These are phyloP conservation scores for Sprattus sprattus DNA, from an alignment of 2,113 vertebrate genomes.

Conservation along the genomic window DNA sequence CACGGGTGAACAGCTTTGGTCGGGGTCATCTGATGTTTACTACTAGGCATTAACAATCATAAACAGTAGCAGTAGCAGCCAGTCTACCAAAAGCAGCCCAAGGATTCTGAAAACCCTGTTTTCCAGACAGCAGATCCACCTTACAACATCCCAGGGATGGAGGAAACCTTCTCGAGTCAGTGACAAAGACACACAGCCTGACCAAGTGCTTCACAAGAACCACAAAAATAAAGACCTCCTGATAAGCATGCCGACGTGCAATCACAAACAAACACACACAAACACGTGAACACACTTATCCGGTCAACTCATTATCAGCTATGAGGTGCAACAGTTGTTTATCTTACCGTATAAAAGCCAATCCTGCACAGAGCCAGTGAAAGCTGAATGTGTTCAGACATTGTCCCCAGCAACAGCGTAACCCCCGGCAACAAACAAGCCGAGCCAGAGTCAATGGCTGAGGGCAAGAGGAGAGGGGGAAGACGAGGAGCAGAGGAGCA, in stretches of 20 bases:
- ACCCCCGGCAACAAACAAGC: slow-evolving; percentile 73
- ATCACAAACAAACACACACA: neutral
- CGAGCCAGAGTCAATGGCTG: slow-evolving; percentile 64
- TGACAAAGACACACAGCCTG: neutral
- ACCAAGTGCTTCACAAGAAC: neutral
- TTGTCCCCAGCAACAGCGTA: slow-evolving; percentile 73
- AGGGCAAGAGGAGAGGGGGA: slow-evolving; percentile 30
- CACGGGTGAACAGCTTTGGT: neutral
- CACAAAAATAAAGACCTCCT: neutral
- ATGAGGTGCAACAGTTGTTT: neutral
- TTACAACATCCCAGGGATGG: neutral
- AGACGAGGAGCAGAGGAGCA: neutral
- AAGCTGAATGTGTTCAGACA: slow-evolving; percentile 90
- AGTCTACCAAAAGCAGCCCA: neutral
- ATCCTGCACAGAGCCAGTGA: slow-evolving; percentile 88
- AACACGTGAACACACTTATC: slow-evolving; percentile 10
- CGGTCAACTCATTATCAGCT: neutral
- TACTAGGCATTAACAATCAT: neutral
- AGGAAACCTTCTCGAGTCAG: neutral
- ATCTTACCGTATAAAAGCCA: slow-evolving; percentile 88
- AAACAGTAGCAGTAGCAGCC: neutral
- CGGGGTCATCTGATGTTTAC: neutral
- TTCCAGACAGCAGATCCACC: neutral
- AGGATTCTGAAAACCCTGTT: neutral
- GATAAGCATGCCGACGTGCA: neutral